Conservation (phyloP, 2,888 invertebrate genomes). For the Melanostoma mellinum region DNA sequence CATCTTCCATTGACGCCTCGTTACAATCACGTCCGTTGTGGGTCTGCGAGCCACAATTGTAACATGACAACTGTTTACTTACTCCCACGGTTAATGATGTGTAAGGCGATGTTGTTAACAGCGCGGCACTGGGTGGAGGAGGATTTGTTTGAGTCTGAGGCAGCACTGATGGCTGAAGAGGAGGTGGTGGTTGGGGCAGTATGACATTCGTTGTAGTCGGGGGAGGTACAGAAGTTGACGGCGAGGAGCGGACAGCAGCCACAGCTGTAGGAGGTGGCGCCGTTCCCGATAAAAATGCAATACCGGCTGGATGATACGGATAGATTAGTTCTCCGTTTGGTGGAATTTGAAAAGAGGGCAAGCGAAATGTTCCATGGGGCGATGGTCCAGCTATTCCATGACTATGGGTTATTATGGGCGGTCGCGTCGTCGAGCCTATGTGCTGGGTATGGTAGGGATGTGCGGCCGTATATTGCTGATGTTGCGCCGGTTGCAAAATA, state of each 20-base stretch:
- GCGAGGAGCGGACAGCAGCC: conserved; percentile 74
- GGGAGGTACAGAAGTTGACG: conserved; percentile 77
- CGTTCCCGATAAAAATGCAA: conserved; percentile 76
- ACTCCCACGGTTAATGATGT: conserved; percentile 76
- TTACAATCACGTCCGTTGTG: conserved; percentile 94
- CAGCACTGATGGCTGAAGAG: conserved; percentile 77
- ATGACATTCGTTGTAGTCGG: conserved; percentile 75
- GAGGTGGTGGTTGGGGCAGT: conserved; percentile 75
- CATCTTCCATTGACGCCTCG: conserved; percentile 95
- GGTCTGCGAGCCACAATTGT: conserved; percentile 94
- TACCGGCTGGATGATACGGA: conserved; percentile 80
- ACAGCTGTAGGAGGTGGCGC: conserved; percentile 76
- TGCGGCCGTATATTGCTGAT: conserved; percentile 77
- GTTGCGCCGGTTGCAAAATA: conserved; percentile 76
- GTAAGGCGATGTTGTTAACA: conserved; percentile 76
- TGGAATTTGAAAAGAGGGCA: conserved; percentile 82
- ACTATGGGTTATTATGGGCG: conserved; percentile 78
- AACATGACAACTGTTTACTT: conserved; percentile 86
- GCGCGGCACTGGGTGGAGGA: conserved; percentile 80
- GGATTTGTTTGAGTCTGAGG: conserved; percentile 79
- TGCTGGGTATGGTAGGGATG: conserved; percentile 80
- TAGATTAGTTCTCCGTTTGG: conserved; percentile 84
- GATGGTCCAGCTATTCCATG: conserved; percentile 77
- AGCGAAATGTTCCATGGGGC: conserved; percentile 76
- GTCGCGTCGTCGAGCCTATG: conserved; percentile 76